Percentiles rank a stretch among this genome's conserved stretches.
These are phyloP conservation scores for Cyphomyrmex costatus DNA, from an alignment of 1,140 invertebrate genomes.

Conservation along the genomic window DNA sequence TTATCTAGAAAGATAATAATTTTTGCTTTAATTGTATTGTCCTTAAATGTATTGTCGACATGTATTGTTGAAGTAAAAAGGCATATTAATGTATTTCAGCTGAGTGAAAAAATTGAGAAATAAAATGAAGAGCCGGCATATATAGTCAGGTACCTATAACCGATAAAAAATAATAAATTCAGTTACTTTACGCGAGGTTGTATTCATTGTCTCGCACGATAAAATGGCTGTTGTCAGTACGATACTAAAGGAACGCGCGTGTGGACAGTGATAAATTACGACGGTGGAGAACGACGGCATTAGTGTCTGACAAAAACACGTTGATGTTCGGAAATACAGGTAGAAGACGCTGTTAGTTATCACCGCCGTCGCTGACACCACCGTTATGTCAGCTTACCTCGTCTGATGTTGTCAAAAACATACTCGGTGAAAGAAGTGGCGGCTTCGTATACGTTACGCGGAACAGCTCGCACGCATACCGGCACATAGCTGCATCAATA, in stretches of 20 bases:
- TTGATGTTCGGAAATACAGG: constrained; percentile 67
- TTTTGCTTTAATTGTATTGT: too few species aligned
- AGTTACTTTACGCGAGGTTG: constrained; percentile 35
- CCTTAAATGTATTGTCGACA: too few species aligned
- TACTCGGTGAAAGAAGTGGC: constrained; percentile 10
- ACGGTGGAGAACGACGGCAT: constrained; percentile 38
- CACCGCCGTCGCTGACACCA: constrained; percentile 22
- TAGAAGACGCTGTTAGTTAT: constrained; percentile 65
- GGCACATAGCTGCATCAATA: constrained; percentile 42
- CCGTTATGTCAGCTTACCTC: constrained; percentile 14
- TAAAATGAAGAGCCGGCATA: not conserved
- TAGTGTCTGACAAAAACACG: constrained; percentile 64
- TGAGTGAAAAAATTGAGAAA: not conserved
- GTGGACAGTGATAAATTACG: constrained; percentile 65
- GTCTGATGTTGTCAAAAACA: constrained; percentile 37
- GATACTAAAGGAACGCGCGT: constrained; percentile 31
- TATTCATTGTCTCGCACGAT: constrained; percentile 59
- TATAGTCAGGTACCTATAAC: not conserved
- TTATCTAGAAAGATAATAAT: not conserved
- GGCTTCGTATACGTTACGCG: not conserved
- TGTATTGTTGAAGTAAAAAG: not conserved
- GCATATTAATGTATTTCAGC: not conserved
- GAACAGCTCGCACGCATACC: constrained; percentile 45
- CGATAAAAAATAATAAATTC: constrained; percentile 62
- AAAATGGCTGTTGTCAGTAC: constrained; percentile 49